Conservation (phyloP, 2,113 vertebrate species). For the Anhinga rufa region DNA sequence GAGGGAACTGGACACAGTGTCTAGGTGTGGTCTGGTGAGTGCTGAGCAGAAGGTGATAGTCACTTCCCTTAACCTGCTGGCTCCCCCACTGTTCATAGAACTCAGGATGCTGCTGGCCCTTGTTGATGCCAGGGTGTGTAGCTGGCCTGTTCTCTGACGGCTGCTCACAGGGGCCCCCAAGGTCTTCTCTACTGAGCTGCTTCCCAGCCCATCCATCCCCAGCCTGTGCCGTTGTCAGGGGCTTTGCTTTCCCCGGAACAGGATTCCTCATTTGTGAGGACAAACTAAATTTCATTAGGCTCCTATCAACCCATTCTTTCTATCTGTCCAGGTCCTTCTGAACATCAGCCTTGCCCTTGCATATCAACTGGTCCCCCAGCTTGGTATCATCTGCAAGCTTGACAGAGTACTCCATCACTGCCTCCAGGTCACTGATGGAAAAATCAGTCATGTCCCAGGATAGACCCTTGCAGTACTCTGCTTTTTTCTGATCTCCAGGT, state of each 20-base stretch:
- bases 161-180: background rate
- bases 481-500: background rate
- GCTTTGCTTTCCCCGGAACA: background rate
- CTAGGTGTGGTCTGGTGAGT: background rate
- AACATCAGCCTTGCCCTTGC: background rate
- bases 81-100: background rate
- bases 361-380: background rate
- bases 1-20: background rate
- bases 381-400: background rate
- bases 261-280: background rate
- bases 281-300: background rate
- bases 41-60: background rate
- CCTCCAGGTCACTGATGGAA: background rate
- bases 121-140: background rate
- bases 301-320: background rate
- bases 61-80: background rate
- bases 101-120: background rate
- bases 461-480: background rate
- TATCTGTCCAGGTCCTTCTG: background rate
- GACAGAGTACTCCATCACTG: background rate
- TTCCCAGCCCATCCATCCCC: background rate
- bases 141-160: background rate
- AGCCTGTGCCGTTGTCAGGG: background rate
- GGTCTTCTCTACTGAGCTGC: background rate
- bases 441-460: background rate